These are phyloP conservation scores for Sarcophaga subvicina DNA, from an alignment of 2,888 invertebrate genomes.

Conservation along the genomic window DNA sequence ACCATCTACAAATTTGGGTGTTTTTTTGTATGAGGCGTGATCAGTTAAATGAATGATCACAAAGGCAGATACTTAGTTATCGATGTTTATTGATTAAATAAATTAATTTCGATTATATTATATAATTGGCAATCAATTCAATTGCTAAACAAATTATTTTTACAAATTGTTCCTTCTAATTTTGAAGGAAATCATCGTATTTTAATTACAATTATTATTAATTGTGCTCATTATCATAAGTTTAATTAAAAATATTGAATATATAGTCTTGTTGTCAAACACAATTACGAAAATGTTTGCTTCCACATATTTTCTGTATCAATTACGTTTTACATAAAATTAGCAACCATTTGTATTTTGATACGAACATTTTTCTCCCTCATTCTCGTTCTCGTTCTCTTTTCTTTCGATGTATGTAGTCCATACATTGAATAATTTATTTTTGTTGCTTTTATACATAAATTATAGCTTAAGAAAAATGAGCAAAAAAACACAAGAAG, in stretches of 20 bases:
- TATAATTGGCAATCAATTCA: neutral
- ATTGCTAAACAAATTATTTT: neutral
- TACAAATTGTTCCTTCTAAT: neutral
- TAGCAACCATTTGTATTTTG: conserved; percentile 36
- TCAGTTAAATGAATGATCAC: neutral
- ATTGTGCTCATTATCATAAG: neutral
- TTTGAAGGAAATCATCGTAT: neutral
- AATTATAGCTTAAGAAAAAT: conserved; percentile 60
- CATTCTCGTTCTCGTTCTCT: neutral
- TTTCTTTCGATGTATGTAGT: neutral
- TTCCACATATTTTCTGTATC: conserved; percentile 1
- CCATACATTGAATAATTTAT: conserved; percentile 1
- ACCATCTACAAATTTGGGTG: conserved; percentile 18
- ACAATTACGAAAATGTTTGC: neutral
- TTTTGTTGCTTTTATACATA: conserved; percentile 48
- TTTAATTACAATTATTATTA: too few species aligned
- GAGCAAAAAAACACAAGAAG: conserved; percentile 30
- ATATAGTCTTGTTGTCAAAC: neutral
- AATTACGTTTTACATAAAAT: conserved; percentile 19
- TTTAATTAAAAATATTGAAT: neutral
- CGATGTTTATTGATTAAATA: neutral
- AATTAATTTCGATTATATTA: neutral
- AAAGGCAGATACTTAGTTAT: neutral
- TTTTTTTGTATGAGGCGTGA: neutral
- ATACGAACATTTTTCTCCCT: neutral